Base-by-base conservation (phyloP, 2,113 vertebrate genomes). In the Myotis brandtii region DNA sequence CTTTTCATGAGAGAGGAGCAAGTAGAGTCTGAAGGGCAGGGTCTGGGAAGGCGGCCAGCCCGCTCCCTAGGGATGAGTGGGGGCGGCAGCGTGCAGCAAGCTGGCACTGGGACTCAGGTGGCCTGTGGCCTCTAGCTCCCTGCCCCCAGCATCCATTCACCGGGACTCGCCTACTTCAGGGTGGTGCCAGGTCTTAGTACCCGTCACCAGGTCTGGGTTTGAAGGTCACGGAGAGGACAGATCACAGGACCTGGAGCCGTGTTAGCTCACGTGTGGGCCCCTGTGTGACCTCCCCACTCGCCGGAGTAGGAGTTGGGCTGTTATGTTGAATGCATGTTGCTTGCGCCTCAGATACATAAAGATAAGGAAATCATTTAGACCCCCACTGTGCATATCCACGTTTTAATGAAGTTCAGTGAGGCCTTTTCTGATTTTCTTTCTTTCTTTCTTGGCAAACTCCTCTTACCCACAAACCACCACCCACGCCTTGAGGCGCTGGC, bases 111-210 rank as follows among this genome's bases (percentile, higher is more conserved):
- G n/a, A 16, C 0, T 3, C 1, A 37, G 48, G 50, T 6, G 32
- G 6, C 20, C 34, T 27, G 9, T 6, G 23, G 48, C 11, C 37
- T 46, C 0, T 2, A 34, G 11, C 30, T 70, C 18, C 13, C 17
- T 43, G 43, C 17, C 25, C 70, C 20, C 5, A 37, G 0, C 0
- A 0, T 27, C 70, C 2, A 1, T 3, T 75, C 76, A 23, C 0
- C 6, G 20, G 12, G 17, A 18, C 12, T 69, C 10, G 0, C 14
- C 8, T 50, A 0, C 4, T 1, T 34, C 37, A 37, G 30, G 40
- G 30, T 2, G 1, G 18, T 10, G 0, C 82, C 3, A 1, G 3
- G 10, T 7, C 80, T 48, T 34, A 9, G 0, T 23, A 32, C 1
- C 0, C 72, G 6, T 27, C n/a, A 2, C 82, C 14, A 52, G 67